These are phyloP conservation scores for Aphaenogaster ashmeadi DNA, from an alignment of 1,140 invertebrate genomes.

Conservation along the genomic window DNA sequence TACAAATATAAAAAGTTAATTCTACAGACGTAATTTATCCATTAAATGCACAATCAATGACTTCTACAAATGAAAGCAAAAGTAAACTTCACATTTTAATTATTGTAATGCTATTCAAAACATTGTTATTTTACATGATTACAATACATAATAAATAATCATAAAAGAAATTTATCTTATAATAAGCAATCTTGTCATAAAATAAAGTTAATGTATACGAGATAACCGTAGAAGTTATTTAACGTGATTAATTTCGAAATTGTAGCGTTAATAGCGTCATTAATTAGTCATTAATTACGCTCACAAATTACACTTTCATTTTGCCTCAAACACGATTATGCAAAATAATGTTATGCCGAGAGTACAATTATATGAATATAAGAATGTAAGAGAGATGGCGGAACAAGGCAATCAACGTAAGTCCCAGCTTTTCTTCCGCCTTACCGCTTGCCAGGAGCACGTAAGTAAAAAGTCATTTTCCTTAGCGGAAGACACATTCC, in stretches of 20 bases:
- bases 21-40: not conserved
- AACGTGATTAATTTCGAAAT: not conserved
- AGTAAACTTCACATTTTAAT: slow-evolving; percentile 11
- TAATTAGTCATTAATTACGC: not conserved
- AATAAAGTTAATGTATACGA: not conserved
- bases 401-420: slow-evolving; percentile 33
- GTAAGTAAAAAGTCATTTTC: slow-evolving; percentile 62
- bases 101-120: not conserved
- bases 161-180: not conserved
- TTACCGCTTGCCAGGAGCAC: slow-evolving; percentile 20
- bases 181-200: not conserved
- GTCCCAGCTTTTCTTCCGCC: slow-evolving; percentile 21
- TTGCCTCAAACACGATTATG: not conserved
- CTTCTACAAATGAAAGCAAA: not conserved
- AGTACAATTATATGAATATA: slow-evolving; percentile 26
- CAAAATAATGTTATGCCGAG: not conserved
- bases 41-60: not conserved
- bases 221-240: not conserved
- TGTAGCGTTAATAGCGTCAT: not conserved
- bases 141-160: not conserved
- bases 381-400: not conserved
- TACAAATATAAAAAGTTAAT: not conserved
- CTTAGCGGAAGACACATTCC: slow-evolving; percentile 50
- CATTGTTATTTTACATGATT: not conserved
- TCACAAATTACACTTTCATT: not conserved